Evolutionary conservation across 2,888 invertebrate species (phyloP).

Genomic region (Blomia tropicalis): DNA sequence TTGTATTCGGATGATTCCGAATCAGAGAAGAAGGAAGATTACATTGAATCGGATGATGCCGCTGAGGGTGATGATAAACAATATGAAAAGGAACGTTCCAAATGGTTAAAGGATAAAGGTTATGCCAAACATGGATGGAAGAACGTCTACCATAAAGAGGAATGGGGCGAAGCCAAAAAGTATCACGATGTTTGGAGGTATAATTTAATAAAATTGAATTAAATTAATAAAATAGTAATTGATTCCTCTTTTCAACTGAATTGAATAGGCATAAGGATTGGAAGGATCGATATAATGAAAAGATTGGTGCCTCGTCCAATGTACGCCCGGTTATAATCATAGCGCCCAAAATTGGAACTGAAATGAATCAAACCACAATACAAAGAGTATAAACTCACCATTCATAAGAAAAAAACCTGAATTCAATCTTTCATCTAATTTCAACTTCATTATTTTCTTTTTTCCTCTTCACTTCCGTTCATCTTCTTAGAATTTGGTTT

Average conservation of each 20-base stretch:
- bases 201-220: not conserved
- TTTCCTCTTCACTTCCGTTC: too few relatives aligned
- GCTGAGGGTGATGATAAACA: not conserved
- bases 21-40: too few relatives aligned
- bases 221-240: not conserved
- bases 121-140: conserved; percentile 24
- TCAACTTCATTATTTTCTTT: too few relatives aligned
- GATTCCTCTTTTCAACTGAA: too few relatives aligned
- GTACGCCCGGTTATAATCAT: not conserved
- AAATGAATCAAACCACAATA: too few relatives aligned
- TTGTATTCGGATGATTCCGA: too few relatives aligned
- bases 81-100: not conserved
- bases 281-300: conserved; percentile 13
- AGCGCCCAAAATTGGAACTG: not conserved
- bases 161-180: conserved; percentile 23
- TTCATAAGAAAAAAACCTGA: too few relatives aligned
- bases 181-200: conserved; percentile 23
- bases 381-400: too few relatives aligned
- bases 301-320: not conserved
- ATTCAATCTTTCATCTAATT: too few relatives aligned
- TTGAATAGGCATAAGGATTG: conserved; percentile 19
- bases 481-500: too few relatives aligned
- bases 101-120: conserved; percentile 20
- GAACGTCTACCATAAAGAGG: conserved; percentile 24
- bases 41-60: not conserved